Evolutionary conservation across 2,113 vertebrate species (phyloP).

Genomic region (Illadopsis cleaveri): DNA sequence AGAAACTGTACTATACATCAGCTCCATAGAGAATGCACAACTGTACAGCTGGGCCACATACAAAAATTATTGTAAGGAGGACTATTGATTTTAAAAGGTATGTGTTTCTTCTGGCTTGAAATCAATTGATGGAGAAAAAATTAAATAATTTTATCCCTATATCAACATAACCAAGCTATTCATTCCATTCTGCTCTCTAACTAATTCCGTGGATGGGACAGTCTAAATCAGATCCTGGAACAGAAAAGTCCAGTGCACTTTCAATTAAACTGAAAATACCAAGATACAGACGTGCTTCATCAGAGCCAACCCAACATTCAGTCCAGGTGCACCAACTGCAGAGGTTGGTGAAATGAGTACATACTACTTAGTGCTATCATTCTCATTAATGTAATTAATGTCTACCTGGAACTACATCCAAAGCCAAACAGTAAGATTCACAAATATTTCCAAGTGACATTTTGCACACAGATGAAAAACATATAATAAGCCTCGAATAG

Average conservation of each 20-base stretch:
- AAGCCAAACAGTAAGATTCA: background rate
- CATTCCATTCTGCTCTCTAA: background rate
- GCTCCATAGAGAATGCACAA: background rate
- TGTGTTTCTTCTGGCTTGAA: background rate
- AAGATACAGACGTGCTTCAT: background rate
- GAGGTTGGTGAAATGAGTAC: background rate
- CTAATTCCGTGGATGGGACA: background rate
- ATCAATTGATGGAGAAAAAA: background rate
- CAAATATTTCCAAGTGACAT: background rate
- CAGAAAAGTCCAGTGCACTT: background rate
- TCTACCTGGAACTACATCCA: background rate
- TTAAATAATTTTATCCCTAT: background rate
- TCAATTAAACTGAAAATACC: background rate
- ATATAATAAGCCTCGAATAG: background rate
- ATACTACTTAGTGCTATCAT: background rate
- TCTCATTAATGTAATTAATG: background rate
- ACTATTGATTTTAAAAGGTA: slow-evolving; percentile 30
- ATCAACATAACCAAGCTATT: background rate
- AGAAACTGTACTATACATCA: background rate
- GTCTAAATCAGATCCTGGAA: background rate
- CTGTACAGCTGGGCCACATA: background rate
- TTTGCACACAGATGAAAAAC: background rate
- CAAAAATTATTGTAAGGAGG: background rate
- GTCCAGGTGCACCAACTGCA: background rate
- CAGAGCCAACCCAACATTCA: background rate